Evolutionary conservation across 1,140 invertebrate species (phyloP).

Genomic region (Leptinotarsa texana): DNA sequence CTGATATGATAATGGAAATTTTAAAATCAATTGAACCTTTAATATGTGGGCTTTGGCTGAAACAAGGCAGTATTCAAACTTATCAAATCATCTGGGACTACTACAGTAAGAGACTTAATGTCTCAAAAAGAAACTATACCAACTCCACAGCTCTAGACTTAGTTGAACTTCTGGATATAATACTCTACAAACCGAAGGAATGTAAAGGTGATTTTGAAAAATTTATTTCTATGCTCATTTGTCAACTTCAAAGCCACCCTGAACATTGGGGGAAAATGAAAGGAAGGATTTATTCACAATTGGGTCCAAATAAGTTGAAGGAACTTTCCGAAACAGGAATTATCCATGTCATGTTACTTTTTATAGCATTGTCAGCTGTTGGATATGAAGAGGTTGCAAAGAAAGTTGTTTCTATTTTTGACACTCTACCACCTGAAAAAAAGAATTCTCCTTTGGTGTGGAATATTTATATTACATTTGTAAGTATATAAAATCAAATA

Average conservation of each 20-base stretch:
- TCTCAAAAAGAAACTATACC: constrained; percentile 34
- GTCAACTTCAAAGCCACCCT: constrained; percentile 46
- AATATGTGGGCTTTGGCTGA: constrained; percentile 42
- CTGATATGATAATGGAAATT: constrained; percentile 29
- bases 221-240: constrained; percentile 45
- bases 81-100: constrained; percentile 48
- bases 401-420: constrained; percentile 45
- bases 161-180: constrained; percentile 36
- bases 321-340: constrained; percentile 45
- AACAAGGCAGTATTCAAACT: constrained; percentile 43
- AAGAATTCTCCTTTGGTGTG: constrained; percentile 37
- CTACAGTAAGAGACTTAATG: constrained; percentile 48
- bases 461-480: constrained; percentile 48
- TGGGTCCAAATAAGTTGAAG: constrained; percentile 48
- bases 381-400: constrained; percentile 46
- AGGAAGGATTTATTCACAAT: constrained; percentile 51
- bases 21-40: constrained; percentile 45
- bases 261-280: constrained; percentile 51
- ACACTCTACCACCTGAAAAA: constrained; percentile 40
- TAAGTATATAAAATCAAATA: constrained; percentile 34
- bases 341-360: constrained; percentile 44
- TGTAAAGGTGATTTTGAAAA: constrained; percentile 46
- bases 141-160: constrained; percentile 31
- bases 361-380: constrained; percentile 40
- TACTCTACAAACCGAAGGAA: constrained; percentile 33